These are phyloP conservation scores for Corella eumyota DNA, from an alignment of 23 tunicate species.

Conservation along the genomic window DNA sequence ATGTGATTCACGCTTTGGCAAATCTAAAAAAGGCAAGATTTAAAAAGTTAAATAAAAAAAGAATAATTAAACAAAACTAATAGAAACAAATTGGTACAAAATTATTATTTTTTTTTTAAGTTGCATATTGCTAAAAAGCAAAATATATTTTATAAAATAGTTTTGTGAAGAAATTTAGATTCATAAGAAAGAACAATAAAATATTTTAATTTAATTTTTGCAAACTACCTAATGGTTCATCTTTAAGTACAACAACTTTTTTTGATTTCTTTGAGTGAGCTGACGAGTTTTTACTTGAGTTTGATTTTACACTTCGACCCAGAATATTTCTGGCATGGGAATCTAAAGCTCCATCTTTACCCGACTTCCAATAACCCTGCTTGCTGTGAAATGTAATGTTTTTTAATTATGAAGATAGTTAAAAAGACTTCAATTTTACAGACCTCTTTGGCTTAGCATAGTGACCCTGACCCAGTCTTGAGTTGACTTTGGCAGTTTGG, in stretches of 20 bases:
- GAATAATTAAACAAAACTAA: background rate
- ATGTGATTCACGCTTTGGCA: conserved; percentile 38
- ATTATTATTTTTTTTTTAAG: background rate
- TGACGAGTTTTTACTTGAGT: conserved; percentile 3
- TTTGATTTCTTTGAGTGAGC: conserved; percentile 15
- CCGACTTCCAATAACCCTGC: conserved; percentile 55
- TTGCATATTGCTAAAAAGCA: background rate
- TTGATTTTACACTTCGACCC: conserved; percentile 47
- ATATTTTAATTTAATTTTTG: too few species aligned
- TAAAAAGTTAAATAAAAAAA: background rate
- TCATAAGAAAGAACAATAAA: background rate
- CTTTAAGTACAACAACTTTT: conserved; percentile 54
- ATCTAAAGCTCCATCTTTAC: conserved; percentile 45
- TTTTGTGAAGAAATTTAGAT: too few species aligned
- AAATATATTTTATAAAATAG: background rate
- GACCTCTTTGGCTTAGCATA: too few species aligned
- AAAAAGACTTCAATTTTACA: too few species aligned
- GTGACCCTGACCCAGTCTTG: too few species aligned
- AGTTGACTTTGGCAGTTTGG: too few species aligned
- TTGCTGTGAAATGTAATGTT: too few species aligned
- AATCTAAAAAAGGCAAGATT: conserved; percentile 6
- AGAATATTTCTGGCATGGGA: conserved; percentile 72
- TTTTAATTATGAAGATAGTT: too few species aligned
- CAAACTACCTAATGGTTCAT: conserved; percentile 66
- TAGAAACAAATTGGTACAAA: background rate